phyloP scores from a whole-genome alignment of 2,888 invertebrate genomes.

The Palloptera scutellata region DNA sequence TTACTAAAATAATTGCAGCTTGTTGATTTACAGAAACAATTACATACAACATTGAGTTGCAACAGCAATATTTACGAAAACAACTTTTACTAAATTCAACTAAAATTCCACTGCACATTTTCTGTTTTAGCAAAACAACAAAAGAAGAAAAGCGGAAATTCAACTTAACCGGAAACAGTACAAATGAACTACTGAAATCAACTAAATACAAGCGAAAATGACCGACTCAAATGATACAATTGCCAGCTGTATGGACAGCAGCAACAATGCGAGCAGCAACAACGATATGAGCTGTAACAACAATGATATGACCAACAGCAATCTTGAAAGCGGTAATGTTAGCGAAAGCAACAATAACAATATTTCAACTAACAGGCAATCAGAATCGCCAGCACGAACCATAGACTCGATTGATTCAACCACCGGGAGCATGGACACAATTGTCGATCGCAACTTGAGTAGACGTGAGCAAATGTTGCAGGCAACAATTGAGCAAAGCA shows the following conservation, averaged over 20 bases:
- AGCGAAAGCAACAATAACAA: conserved; percentile 35
- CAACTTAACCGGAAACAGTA: conserved; percentile 20
- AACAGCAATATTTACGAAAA: too few species aligned
- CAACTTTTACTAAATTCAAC: too few species aligned
- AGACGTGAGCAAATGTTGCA: conserved; percentile 50
- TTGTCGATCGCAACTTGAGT: conserved; percentile 57
- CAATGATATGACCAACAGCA: conserved; percentile 18
- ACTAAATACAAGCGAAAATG: conserved; percentile 5
- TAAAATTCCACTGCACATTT: too few species aligned
- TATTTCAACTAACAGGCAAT: conserved; percentile 46
- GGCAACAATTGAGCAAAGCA: conserved; percentile 53
- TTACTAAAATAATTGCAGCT: too few species aligned
- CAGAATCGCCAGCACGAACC: conserved; percentile 62
- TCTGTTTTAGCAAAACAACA: background rate
- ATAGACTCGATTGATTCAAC: conserved; percentile 62
- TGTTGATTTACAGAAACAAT: too few species aligned
- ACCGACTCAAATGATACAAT: conserved; percentile 3
- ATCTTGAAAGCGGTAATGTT: conserved; percentile 31
- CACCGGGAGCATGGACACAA: conserved; percentile 61
- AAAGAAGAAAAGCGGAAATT: background rate
- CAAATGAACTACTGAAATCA: conserved; percentile 20
- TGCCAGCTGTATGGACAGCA: conserved; percentile 15
- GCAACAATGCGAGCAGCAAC: conserved; percentile 12
- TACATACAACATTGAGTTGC: too few species aligned
- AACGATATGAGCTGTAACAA: conserved; percentile 28